These are phyloP conservation scores for Drosophila ficusphila DNA, from an alignment of 1,140 invertebrate species.

Conservation along the genomic window DNA sequence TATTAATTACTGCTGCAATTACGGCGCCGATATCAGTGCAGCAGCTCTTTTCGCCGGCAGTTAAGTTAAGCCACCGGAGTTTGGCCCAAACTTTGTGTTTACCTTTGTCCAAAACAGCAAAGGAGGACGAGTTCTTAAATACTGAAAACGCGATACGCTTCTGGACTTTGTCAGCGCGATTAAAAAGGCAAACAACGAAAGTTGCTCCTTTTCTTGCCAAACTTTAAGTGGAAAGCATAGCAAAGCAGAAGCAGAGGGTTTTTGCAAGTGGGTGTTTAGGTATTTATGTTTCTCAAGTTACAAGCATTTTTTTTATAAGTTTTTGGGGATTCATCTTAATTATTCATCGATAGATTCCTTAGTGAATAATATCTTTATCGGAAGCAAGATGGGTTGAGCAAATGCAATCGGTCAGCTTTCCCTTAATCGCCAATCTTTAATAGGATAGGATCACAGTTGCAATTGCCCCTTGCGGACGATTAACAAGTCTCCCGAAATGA, in stretches of 20 bases:
- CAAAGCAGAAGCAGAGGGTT: background rate
- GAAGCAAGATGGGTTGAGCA: too few species aligned
- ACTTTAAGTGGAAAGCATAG: background rate
- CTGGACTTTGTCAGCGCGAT: slow-evolving; percentile 25
- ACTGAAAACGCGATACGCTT: slow-evolving; percentile 37
- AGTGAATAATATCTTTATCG: too few species aligned
- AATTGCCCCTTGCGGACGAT: slow-evolving; percentile 21
- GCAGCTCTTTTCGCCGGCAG: slow-evolving; percentile 3
- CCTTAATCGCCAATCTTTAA: too few species aligned
- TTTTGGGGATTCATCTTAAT: too few species aligned
- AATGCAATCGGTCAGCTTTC: too few species aligned
- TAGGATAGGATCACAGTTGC: too few species aligned
- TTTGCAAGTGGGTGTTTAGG: too few species aligned
- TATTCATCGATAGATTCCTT: too few species aligned
- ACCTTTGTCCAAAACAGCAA: slow-evolving; percentile 15
- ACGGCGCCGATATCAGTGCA: slow-evolving; percentile 27
- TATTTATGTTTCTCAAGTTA: too few species aligned
- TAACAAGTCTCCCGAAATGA: slow-evolving; percentile 20
- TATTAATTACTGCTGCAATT: slow-evolving; percentile 64
- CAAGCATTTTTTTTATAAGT: too few species aligned
- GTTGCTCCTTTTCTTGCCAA: slow-evolving; percentile 12
- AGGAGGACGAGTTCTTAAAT: slow-evolving; percentile 1
- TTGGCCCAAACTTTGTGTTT: slow-evolving; percentile 15
- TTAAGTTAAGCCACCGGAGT: slow-evolving; percentile 25
- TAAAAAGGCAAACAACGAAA: slow-evolving; percentile 3